Base-by-base conservation (phyloP, 2,797 vertebrate genomes). In the Enteromius treurensis region DNA sequence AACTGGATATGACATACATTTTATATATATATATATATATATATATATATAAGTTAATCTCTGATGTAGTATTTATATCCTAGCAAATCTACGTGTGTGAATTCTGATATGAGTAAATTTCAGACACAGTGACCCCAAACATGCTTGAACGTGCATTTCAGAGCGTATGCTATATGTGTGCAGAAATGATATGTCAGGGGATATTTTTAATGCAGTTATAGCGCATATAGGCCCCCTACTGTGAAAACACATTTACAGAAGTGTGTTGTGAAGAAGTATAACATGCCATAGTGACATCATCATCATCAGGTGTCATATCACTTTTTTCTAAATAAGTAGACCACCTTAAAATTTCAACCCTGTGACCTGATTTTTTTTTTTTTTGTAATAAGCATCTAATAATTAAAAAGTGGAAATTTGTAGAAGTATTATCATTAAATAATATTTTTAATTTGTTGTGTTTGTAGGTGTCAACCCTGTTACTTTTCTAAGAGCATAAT, bases 81-180 rank as follows among this genome's bases (percentile, higher is more conserved):
- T n/a, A 49, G 32, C 58, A 49, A 45, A 51, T 70, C 14, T 34
- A 47, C 80, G 37, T 79, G 68, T 26, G 17, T 79, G 47, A 13
- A 14, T 55, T 32, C 49, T 78, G 49, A 23, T 70, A 47, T 11
- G n/a, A 62, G 21, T 80, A 37, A 19, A 64, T 47, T 45, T 45
- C 13, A 13, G 53, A 9, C 4, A 34, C 11, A 19, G 49, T 75
- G 49, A 75, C 53, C 34, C 74, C 2, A 4, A 42, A 65, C 17
- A 3, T 65, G 17, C 32, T 21, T 34, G 32, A 19, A 47, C 11
- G 17, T 64, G 58, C 29, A 76, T 76, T 76, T 76, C 53, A 58
- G 10, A 15, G 26, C 0, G 0, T 37, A 21, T 58, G 10, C 21
- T 58, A 23, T 17, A 14, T 26, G 9, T 79, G 8, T 42, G 67